Conservation (phyloP, 2,888 invertebrate species). For the Atrina japonica region DNA sequence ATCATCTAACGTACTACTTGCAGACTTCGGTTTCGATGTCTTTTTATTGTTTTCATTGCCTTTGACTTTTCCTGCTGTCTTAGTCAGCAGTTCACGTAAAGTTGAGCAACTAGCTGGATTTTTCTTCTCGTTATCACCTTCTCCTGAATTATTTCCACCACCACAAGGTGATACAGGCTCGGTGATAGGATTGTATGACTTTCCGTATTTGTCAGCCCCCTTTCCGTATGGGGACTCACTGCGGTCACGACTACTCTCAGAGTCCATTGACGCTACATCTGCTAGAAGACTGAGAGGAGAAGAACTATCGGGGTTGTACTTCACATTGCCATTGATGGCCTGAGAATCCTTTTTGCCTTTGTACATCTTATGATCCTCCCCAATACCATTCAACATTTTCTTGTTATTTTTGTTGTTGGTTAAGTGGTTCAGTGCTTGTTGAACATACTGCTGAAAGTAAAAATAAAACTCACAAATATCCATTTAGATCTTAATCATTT, state of each 20-base stretch:
- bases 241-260: conserved; percentile 66
- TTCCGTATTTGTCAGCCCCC: conserved; percentile 58
- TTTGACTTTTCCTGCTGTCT: conserved; percentile 84
- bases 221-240: conserved; percentile 63
- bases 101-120: conserved; percentile 86
- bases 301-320: conserved; percentile 67
- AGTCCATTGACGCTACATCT: conserved; percentile 85
- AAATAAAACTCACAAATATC: conserved; percentile 1
- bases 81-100: conserved; percentile 88
- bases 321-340: conserved; percentile 60
- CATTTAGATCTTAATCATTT: not conserved
- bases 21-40: conserved; percentile 82
- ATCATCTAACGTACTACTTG: conserved; percentile 88
- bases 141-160: conserved; percentile 46
- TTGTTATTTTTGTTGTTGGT: conserved; percentile 60
- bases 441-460: conserved; percentile 59
- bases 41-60: conserved; percentile 83
- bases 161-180: conserved; percentile 61
- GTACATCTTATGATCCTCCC: conserved; percentile 60
- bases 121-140: conserved; percentile 62
- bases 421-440: conserved; percentile 71
- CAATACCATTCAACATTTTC: conserved; percentile 77
- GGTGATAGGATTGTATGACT: conserved; percentile 63
- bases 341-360: conserved; percentile 53
- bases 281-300: conserved; percentile 86